A percentile compares a stretch with the other conserved stretches of the same genome.
phyloP scores from a whole-genome alignment of 2,888 invertebrate genomes.

The Scaptomyza cyrtandrae region DNA sequence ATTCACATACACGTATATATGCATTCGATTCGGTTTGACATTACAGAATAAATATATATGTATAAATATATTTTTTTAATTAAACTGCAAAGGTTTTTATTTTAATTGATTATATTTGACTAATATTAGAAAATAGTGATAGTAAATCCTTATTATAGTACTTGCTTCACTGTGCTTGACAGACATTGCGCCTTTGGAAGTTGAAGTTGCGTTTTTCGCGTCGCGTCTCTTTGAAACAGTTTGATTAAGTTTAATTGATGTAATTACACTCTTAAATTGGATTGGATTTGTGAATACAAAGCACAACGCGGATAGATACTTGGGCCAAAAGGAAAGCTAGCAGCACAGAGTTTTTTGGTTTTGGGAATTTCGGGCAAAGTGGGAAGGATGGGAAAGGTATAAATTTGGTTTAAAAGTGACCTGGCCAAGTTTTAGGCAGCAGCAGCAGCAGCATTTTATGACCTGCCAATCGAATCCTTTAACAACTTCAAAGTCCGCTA shows the following conservation, averaged over 20 bases:
- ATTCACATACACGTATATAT: too few species aligned
- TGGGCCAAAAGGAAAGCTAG: background rate
- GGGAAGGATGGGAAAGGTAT: background rate
- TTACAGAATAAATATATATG: too few species aligned
- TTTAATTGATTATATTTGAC: too few species aligned
- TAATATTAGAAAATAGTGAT: too few species aligned
- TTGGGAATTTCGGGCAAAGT: too few species aligned
- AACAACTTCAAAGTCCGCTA: slow-evolving; percentile 67
- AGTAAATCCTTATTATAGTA: too few species aligned
- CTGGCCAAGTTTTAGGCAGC: slow-evolving; percentile 14
- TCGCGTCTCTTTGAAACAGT: slow-evolving; percentile 72
- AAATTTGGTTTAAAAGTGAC: background rate
- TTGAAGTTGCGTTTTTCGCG: slow-evolving; percentile 60
- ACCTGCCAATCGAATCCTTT: slow-evolving; percentile 65
- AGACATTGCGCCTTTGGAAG: slow-evolving; percentile 45
- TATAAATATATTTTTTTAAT: too few species aligned
- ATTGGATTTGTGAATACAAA: slow-evolving; percentile 78
- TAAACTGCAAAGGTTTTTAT: too few species aligned
- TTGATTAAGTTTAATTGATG: slow-evolving; percentile 81
- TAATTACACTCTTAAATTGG: slow-evolving; percentile 79
- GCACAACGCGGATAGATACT: slow-evolving; percentile 23
- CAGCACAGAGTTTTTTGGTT: background rate
- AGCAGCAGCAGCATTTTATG: slow-evolving; percentile 11
- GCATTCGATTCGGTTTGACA: too few species aligned
- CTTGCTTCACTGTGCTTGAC: slow-evolving; percentile 39